Evolutionary conservation across 2,888 invertebrate species (phyloP).

Genomic region (Lasioglossum figueresi): DNA sequence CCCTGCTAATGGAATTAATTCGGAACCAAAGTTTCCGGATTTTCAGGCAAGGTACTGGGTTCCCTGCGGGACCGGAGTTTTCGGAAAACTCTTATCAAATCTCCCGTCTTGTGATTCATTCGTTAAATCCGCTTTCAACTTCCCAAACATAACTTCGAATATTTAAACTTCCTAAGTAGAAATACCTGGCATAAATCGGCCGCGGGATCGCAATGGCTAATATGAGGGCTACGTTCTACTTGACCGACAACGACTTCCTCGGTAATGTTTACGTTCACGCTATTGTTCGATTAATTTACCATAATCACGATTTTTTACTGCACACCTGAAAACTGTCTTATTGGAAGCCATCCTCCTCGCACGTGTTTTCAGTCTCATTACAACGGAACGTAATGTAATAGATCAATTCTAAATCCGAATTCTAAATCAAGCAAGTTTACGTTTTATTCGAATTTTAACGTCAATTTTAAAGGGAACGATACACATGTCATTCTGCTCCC

Average conservation of each 20-base stretch:
- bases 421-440: no score
- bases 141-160: background rate
- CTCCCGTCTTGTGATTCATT: conserved; percentile 1
- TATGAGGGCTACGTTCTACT: background rate
- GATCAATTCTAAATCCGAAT: no score
- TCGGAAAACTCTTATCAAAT: conserved; percentile 9
- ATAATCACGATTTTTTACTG: no score
- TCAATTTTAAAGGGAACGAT: no score
- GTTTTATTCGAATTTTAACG: no score
- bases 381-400: no score
- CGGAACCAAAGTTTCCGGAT: conserved; percentile 2
- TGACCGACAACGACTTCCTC: background rate
- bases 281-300: no score
- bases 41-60: background rate
- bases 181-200: background rate
- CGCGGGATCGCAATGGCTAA: background rate
- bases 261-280: no score
- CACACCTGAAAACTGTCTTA: no score
- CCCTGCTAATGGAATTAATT: conserved; percentile 41
- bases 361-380: no score
- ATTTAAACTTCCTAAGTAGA: conserved; percentile 3
- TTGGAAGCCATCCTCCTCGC: no score
- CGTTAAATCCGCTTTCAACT: conserved; percentile 15
- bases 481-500: no score
- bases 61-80: background rate